Evolutionary conservation across 2,797 vertebrate species (phyloP), one percentile per base, ranked within the genome.

Genomic region (Hoplostethus mediterraneus): DNA sequence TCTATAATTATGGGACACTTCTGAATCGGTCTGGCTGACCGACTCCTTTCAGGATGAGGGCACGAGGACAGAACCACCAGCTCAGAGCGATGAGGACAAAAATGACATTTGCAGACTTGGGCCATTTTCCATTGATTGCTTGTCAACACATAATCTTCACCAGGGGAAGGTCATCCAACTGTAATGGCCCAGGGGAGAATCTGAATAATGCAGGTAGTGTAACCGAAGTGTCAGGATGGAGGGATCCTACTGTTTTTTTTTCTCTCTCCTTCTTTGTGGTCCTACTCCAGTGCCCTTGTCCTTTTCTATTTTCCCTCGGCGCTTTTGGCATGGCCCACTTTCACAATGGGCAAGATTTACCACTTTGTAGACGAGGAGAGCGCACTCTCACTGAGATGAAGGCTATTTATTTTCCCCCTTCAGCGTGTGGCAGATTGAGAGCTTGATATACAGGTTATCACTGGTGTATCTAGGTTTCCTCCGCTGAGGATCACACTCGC

Each of bases 391-490:
- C 77, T 1, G 7, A 86, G 81, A 89, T 81, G 84, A 84, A 90
- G 84, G 83, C 87, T 83, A 92, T 91, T 92, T 91, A 91, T 93
- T 90, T 82, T 33, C 74, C 84, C 70, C 75, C 68, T 81, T 90
- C 86, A 81, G 79, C 56, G 45, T 0, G 53, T 90, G 90, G 90
- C 89, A 92, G 90, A 92, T 92, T 92, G 91, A 92, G 92, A 92
- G 89, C 89, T 92, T 85, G 86, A 91, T 91, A 91, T 91, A 79
- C 89, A 91, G 91, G 90, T 90, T 90, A 90, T 89, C 85, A 83
- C 75, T 71, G 77, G 82, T 77, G 85, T 90, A 94, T 93, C 79
- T 94, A 74, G 92, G 92, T 86, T 91, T 86, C 81, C 85, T 92
- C 93, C 93, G 61, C 86, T 68, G 93, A 91, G 93, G 84, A 83